Percentiles rank a stretch among this genome's conserved stretches.
phyloP scores from a whole-genome alignment of 1,140 invertebrate genomes.

The roundworm (Caenorhabditis elegans) region DNA sequence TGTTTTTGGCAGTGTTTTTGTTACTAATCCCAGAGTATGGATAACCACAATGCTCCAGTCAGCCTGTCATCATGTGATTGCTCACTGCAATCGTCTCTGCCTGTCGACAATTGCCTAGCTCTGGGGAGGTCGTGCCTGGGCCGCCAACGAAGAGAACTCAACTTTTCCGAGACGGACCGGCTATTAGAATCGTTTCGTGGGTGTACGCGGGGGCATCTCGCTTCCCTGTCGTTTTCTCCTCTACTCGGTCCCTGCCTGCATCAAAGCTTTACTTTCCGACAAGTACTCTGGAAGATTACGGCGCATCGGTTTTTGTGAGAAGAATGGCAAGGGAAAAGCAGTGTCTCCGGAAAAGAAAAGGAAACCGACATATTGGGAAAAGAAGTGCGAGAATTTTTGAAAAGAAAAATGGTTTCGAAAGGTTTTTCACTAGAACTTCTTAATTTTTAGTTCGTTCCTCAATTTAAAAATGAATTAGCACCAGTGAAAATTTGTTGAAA shows the following conservation, averaged over 20 bases:
- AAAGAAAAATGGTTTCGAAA: background rate
- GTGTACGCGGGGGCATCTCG: background rate
- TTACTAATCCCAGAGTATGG: background rate
- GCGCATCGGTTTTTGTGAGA: constrained; percentile 26
- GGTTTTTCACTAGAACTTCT: background rate
- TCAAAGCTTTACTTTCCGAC: constrained; percentile 28
- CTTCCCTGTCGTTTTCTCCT: background rate
- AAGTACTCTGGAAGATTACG: constrained; percentile 33
- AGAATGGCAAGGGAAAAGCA: constrained; percentile 19
- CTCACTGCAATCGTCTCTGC: background rate
- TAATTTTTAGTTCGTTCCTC: no score
- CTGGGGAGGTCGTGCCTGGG: background rate
- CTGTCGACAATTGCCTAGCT: background rate
- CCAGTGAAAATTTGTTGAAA: no score
- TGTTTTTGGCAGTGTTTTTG: background rate
- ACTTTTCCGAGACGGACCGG: constrained; percentile 16
- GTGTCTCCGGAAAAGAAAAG: background rate
- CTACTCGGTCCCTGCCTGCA: background rate
- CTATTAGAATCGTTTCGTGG: constrained; percentile 13
- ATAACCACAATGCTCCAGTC: background rate
- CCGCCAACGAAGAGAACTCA: background rate
- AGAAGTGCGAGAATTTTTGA: constrained; percentile 17
- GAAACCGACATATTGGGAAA: constrained; percentile 12
- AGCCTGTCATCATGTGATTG: background rate
- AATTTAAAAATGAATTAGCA: no score